Conservation (phyloP, 2,797 vertebrate genomes). For the Rachycentron canadum region DNA sequence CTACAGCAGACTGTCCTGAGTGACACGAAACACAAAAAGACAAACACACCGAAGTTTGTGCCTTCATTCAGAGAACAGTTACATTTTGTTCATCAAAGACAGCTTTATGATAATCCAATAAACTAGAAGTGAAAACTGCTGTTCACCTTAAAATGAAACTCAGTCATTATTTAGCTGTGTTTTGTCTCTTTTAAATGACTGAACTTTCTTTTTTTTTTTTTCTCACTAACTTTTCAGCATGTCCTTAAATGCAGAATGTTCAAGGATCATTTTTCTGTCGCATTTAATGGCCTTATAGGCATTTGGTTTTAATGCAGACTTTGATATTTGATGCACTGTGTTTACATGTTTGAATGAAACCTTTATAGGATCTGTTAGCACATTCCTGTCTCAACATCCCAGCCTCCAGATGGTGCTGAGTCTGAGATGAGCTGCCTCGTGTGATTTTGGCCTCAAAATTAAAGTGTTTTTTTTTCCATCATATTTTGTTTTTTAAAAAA, state of each 20-base stretch:
- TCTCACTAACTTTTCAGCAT: neutral
- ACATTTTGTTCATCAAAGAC: neutral
- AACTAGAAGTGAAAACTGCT: neutral
- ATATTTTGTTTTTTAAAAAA: neutral
- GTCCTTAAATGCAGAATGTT: neutral
- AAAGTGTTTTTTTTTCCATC: neutral
- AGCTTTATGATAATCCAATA: neutral
- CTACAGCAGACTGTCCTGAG: neutral
- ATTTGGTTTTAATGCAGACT: constrained; percentile 12
- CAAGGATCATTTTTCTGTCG: neutral
- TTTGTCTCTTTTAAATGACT: neutral
- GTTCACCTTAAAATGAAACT: neutral
- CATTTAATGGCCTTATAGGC: neutral
- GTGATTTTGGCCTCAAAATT: constrained; percentile 32
- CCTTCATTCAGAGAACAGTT: neutral
- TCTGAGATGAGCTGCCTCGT: neutral
- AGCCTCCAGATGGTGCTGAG: constrained; percentile 29
- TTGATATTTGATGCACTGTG: neutral
- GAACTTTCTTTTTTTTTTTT: constrained; percentile 12
- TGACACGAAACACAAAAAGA: constrained; percentile 6
- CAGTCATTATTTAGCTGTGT: no score
- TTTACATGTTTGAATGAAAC: neutral
- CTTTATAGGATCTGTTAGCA: neutral
- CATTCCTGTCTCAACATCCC: constrained; percentile 1
- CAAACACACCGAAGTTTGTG: neutral